phyloP scores from a whole-genome alignment of 2,797 vertebrate species.

The Fistularia commersonii region DNA sequence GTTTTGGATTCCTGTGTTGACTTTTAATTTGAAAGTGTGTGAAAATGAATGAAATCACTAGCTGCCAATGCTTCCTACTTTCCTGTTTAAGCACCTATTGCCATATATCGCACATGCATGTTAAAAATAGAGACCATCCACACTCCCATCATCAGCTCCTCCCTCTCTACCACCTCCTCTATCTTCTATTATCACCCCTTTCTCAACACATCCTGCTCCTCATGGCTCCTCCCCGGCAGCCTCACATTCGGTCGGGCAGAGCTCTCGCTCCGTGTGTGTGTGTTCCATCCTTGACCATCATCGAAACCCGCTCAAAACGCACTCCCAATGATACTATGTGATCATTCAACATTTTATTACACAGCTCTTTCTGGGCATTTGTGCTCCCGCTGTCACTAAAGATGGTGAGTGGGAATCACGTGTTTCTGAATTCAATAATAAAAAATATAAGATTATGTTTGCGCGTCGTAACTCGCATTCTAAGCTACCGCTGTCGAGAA shows the following conservation, averaged over 20 bases:
- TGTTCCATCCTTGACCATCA: slow-evolving; percentile 3
- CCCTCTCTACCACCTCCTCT: slow-evolving; percentile 37
- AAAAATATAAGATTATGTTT: slow-evolving; percentile 10
- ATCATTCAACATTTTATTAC: slow-evolving; percentile 9
- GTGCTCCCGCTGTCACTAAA: slow-evolving; percentile 53
- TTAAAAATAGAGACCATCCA: slow-evolving; percentile 70
- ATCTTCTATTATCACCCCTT: slow-evolving; percentile 54
- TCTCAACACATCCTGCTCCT: slow-evolving; percentile 54
- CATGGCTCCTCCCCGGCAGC: slow-evolving; percentile 35
- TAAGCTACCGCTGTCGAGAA: neutral
- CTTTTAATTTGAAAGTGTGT: slow-evolving; percentile 20
- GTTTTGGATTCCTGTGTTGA: slow-evolving; percentile 7
- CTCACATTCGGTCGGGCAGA: slow-evolving; percentile 21
- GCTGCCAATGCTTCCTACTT: slow-evolving; percentile 22
- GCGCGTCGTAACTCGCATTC: slow-evolving; percentile 11
- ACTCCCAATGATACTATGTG: slow-evolving; percentile 7
- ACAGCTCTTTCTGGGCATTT: slow-evolving; percentile 18
- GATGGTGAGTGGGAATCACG: slow-evolving; percentile 50
- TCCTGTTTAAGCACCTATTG: slow-evolving; percentile 59
- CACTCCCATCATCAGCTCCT: slow-evolving; percentile 59
- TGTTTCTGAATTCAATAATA: slow-evolving; percentile 5
- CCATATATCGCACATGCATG: slow-evolving; percentile 65
- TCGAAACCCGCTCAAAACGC: slow-evolving; percentile 11
- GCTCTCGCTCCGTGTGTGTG: slow-evolving; percentile 4
- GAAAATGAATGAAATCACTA: slow-evolving; percentile 3